A percentile compares a stretch with the other conserved stretches of the same genome.
These are phyloP conservation scores for Zapornia atra DNA, from an alignment of 2,113 vertebrate species.

Conservation along the genomic window DNA sequence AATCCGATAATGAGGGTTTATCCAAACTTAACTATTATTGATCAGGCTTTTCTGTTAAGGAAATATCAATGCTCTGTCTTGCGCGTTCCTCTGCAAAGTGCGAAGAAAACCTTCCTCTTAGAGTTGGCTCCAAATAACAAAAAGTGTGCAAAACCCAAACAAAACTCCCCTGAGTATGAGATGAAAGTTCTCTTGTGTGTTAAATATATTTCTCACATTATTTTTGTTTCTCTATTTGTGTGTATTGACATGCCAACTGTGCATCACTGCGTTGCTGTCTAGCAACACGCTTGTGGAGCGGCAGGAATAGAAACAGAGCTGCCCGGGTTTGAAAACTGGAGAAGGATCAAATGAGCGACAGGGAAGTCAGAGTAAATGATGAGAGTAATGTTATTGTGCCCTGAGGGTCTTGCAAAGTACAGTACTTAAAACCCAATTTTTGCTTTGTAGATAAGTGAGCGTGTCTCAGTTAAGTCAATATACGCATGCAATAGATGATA, in stretches of 20 bases:
- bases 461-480: conserved; percentile 51
- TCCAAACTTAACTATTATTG: background rate
- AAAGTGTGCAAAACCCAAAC: background rate
- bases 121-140: background rate
- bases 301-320: background rate
- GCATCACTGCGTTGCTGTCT: background rate
- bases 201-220: too few species aligned
- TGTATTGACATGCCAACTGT: background rate
- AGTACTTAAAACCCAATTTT: conserved; percentile 63
- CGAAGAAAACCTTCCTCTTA: background rate
- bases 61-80: background rate
- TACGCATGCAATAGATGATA: conserved; percentile 22
- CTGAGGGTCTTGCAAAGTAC: conserved; percentile 50
- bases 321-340: background rate
- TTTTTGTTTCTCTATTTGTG: background rate
- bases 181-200: too few species aligned
- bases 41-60: background rate
- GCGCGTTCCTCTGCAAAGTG: background rate
- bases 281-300: background rate
- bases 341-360: background rate
- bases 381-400: conserved; percentile 57
- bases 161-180: too few species aligned
- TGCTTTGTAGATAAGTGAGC: conserved; percentile 64
- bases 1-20: background rate
- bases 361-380: conserved; percentile 25